Evolutionary conservation across 2,113 vertebrate genomes (phyloP).

Genomic region (Cryptotis parvus): DNA sequence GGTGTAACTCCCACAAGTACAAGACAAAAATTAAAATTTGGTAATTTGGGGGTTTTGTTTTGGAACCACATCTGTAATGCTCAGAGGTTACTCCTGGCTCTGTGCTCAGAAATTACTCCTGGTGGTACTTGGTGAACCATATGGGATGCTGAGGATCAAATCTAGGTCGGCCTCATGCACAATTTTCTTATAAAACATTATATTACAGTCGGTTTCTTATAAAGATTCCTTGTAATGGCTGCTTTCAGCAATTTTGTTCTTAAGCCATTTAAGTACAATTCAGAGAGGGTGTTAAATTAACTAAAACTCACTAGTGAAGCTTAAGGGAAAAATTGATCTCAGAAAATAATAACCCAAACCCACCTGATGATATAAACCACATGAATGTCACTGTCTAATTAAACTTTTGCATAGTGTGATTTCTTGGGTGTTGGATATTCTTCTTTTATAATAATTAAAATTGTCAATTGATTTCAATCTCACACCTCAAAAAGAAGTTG

Average conservation of each 20-base stretch:
- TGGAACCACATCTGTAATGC: too few species aligned
- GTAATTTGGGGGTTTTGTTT: too few species aligned
- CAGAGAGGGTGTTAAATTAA: not conserved
- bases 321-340: not conserved
- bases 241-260: conserved; percentile 16
- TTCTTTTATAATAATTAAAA: conserved; percentile 51
- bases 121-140: too few species aligned
- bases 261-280: not conserved
- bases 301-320: not conserved
- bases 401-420: not conserved
- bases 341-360: not conserved
- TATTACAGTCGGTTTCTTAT: not conserved
- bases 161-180: too few species aligned
- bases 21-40: too few species aligned
- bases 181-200: not conserved
- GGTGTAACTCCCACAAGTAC: too few species aligned
- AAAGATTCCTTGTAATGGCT: conserved; percentile 43
- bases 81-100: too few species aligned
- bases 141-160: too few species aligned
- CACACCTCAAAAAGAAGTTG: not conserved
- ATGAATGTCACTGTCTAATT: not conserved
- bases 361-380: not conserved
- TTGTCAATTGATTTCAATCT: conserved; percentile 14
- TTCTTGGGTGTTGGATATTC: conserved; percentile 3
- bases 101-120: too few species aligned